phyloP scores from a whole-genome alignment of 2,113 vertebrate species.

The Hylia prasina region DNA sequence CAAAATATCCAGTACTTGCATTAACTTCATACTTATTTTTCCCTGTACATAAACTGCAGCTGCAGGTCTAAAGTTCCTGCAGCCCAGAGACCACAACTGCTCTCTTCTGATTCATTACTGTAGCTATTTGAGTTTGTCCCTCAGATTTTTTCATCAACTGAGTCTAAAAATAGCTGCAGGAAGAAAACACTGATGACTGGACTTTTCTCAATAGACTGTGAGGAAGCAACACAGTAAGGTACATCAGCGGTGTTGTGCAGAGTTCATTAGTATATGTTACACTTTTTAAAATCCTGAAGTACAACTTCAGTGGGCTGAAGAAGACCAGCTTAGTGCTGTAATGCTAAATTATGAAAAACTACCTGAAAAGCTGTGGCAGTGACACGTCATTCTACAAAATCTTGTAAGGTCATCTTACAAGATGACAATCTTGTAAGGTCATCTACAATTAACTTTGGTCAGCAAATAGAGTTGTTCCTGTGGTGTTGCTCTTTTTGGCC shows the following conservation, averaged over 20 bases:
- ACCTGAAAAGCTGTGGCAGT: not conserved
- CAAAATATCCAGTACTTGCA: not conserved
- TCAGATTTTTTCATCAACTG: not conserved
- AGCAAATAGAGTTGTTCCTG: conserved; percentile 22
- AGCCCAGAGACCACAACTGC: not conserved
- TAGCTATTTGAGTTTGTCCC: not conserved
- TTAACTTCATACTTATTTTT: not conserved
- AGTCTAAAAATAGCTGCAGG: not conserved
- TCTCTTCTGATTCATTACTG: not conserved
- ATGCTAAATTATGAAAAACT: not conserved
- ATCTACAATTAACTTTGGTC: conserved; percentile 30
- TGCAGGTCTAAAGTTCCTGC: not conserved
- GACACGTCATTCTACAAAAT: not conserved
- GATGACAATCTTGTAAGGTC: not conserved
- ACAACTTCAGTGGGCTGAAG: not conserved
- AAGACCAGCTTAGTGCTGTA: not conserved
- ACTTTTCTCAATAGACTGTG: not conserved
- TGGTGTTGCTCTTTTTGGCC: conserved; percentile 37
- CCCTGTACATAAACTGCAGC: not conserved
- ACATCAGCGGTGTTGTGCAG: not conserved
- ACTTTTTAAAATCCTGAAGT: not conserved
- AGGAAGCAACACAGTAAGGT: not conserved
- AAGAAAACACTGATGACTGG: not conserved
- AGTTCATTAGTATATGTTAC: not conserved
- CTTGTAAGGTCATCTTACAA: not conserved